A percentile compares a stretch with the other conserved stretches of the same genome.
Evolutionary conservation across 2,888 invertebrate genomes (phyloP).

Genomic region (Drosophila monieri): DNA sequence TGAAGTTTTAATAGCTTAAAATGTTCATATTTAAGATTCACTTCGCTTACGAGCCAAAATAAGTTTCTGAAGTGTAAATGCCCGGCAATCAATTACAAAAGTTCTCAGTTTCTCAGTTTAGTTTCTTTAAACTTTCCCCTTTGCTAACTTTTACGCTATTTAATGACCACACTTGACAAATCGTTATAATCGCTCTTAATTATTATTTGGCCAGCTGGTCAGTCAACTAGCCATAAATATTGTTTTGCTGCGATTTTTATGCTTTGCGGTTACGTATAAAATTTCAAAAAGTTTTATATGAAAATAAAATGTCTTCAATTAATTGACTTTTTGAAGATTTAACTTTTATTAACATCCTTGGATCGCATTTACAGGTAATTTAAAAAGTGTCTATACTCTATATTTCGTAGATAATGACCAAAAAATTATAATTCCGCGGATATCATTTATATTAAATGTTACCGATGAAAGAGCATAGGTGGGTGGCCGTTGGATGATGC

Average conservation of each 20-base stretch:
- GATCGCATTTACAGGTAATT: neutral
- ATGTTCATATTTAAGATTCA: constrained; percentile 9
- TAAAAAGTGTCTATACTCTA: neutral
- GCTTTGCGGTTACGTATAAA: neutral
- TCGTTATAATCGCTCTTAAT: constrained; percentile 37
- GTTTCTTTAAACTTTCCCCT: constrained; percentile 21
- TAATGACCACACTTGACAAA: constrained; percentile 30
- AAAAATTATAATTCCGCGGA: neutral
- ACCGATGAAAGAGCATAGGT: neutral
- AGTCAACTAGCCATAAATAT: constrained; percentile 15
- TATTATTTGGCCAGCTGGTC: constrained; percentile 34
- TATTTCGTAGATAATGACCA: too few relatives aligned
- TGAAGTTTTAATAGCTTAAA: constrained; percentile 1
- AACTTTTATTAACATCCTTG: neutral
- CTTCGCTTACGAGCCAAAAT: neutral
- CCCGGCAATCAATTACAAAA: constrained; percentile 40
- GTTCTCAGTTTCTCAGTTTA: constrained; percentile 7
- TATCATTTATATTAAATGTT: neutral
- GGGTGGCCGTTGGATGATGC: neutral
- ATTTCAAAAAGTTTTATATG: neutral
- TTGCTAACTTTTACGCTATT: constrained; percentile 18
- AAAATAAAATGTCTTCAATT: too few relatives aligned
- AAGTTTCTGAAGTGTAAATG: constrained; percentile 11
- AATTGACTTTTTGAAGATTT: too few relatives aligned
- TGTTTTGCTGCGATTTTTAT: neutral